Conservation (phyloP, 2,797 vertebrate genomes). For the Petrocephalus sullivani region DNA sequence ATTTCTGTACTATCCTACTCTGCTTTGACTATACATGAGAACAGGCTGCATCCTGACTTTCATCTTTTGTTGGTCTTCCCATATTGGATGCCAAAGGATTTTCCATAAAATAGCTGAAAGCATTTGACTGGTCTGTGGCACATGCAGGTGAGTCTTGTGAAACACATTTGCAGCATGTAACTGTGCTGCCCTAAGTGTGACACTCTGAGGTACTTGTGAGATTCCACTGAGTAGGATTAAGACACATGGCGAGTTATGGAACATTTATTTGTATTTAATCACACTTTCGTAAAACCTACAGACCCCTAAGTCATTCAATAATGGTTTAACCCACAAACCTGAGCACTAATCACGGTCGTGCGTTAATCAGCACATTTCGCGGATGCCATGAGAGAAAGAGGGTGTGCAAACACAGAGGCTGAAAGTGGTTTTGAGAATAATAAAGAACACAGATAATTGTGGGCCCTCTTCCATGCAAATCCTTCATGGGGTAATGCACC, state of each 20-base stretch:
- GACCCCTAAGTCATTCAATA: background rate
- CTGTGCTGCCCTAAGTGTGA: background rate
- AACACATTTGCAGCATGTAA: background rate
- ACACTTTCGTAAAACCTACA: background rate
- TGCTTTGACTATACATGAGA: background rate
- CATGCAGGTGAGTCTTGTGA: background rate
- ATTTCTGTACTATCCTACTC: background rate
- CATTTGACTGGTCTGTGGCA: background rate
- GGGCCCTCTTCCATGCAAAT: slow-evolving; percentile 10
- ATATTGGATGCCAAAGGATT: background rate
- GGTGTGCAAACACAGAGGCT: background rate
- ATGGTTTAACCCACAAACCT: background rate
- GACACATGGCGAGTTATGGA: background rate
- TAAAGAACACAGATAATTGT: background rate
- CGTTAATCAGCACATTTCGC: background rate
- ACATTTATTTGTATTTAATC: background rate
- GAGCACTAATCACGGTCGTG: background rate
- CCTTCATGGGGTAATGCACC: background rate
- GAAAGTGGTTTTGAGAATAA: background rate
- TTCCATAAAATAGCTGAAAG: background rate
- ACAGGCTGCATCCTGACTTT: background rate
- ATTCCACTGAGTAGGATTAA: background rate
- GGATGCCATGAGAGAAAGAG: background rate
- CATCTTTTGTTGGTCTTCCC: background rate
- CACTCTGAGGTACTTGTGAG: background rate